Base-by-base conservation (phyloP, 2,797 vertebrate species). In the Fringilla coelebs region DNA sequence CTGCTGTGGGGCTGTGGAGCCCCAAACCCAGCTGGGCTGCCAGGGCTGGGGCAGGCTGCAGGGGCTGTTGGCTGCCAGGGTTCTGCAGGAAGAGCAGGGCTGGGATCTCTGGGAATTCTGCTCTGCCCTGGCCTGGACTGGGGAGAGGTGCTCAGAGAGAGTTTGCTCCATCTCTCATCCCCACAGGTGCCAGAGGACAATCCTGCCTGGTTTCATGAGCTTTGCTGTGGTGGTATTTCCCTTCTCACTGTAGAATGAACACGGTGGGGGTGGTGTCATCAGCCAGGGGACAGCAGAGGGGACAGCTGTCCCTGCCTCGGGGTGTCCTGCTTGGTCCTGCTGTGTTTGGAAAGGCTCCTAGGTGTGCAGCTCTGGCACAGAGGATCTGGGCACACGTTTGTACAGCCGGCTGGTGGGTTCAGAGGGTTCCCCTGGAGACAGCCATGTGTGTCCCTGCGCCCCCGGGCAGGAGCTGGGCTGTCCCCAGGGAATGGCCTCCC, bases 331-430 rank as follows among this genome's bases (percentile, higher is more conserved):
- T 38, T 18, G 43, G 67, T 63, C 43, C 12, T 26, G 17, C 21
- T 21, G 13, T 26, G 22, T 10, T 38, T n/a, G 49, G 12, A 1
- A 5, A 0, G 21, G 10, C 0, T 10, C 20, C 61, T 2, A 15
- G 49, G 36, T 10, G 58, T 32, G 71, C 31, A n/a, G 54, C 58
- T 76, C 28, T 1, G 5, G 3, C 63, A 9, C 28, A 3, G 11
- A 28, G 41, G 19, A 1, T 34, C 0, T 63, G 62, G 62, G 73
- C 25, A 17, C 18, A 7, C 1, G 0, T 19, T 24, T 11, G 40
- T 8, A 2, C 26, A 6, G 2, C 49, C 14, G 49, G 31, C 31
- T 18, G 61, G 5, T 6, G 48, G 22, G 38, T 4, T 48, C 70
- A 17, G 2, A 21, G 25, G 6, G 8, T 16, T 0, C 5, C 9